Conservation (phyloP, 53 echinoderm and acorn worm species). For the Holothuria leucospilota region DNA sequence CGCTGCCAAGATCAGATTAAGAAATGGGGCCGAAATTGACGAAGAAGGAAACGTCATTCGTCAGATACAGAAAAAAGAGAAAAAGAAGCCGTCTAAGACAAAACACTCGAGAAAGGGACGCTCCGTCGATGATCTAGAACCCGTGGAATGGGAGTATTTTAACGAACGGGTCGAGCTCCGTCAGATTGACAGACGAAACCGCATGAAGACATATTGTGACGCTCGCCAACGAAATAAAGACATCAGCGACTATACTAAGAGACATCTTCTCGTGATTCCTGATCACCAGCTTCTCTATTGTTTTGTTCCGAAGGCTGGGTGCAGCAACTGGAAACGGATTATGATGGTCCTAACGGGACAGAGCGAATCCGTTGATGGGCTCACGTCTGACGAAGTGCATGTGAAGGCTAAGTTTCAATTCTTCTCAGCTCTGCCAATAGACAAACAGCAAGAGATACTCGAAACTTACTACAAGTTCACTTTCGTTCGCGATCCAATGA, state of each 20-base stretch:
- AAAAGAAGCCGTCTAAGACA: neutral
- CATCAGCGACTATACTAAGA: constrained; percentile 65
- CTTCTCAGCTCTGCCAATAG: constrained; percentile 46
- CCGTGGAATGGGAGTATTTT: neutral
- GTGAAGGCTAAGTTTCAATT: constrained; percentile 52
- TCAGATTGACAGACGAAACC: neutral
- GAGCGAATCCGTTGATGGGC: constrained; percentile 58
- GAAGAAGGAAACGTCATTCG: constrained; percentile 38
- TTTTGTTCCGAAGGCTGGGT: constrained; percentile 86
- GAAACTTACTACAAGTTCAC: constrained; percentile 72
- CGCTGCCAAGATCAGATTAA: constrained; percentile 14
- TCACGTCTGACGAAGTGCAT: constrained; percentile 80
- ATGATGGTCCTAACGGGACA: constrained; percentile 84
- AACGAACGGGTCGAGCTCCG: neutral
- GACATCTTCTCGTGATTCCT: constrained; percentile 74
- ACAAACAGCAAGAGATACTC: constrained; percentile 53
- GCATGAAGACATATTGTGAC: neutral
- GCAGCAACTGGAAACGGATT: constrained; percentile 94
- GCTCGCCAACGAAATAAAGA: neutral
- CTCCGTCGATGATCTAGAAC: neutral
- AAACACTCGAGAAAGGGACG: neutral
- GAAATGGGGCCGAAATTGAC: constrained; percentile 29
- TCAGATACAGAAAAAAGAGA: neutral
- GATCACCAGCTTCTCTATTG: constrained; percentile 81
- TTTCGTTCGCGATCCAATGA: constrained; percentile 75